Percentiles rank a stretch among this genome's conserved stretches.
Conservation (phyloP, 2,888 invertebrate species). For the Nephrotoma appendiculata region DNA sequence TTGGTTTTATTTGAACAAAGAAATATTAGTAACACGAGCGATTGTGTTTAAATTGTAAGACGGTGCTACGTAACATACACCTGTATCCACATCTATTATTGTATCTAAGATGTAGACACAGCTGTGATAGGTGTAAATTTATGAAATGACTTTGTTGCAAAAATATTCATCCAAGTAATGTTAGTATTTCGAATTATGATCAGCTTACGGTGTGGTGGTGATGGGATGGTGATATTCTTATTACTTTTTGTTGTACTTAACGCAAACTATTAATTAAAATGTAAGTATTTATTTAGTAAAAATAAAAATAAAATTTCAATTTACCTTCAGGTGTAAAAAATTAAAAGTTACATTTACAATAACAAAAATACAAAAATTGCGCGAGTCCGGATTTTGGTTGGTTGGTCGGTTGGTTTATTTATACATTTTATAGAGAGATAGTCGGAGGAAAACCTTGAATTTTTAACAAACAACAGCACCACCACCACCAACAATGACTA, state of each 20-base stretch:
- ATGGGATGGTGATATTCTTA: neutral
- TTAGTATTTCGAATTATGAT: neutral
- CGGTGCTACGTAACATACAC: no score
- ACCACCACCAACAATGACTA: neutral
- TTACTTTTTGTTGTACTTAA: neutral
- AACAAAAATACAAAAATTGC: neutral
- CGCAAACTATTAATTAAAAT: neutral
- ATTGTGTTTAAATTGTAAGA: no score
- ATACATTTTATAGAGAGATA: neutral
- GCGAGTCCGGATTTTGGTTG: neutral
- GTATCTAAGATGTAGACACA: no score
- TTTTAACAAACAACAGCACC: neutral
- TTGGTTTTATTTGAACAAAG: no score
- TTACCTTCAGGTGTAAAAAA: neutral
- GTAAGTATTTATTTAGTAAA: neutral
- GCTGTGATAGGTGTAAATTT: no score
- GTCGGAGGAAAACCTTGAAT: neutral
- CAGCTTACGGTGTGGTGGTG: neutral
- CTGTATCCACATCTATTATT: no score
- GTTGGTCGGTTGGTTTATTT: neutral
- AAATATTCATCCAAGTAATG: neutral
- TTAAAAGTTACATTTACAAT: neutral
- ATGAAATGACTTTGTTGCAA: neutral
- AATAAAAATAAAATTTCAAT: neutral
- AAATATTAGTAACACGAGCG: no score